Conservation (phyloP, 2,113 vertebrate genomes). For the Archocentrus centrarchus region DNA sequence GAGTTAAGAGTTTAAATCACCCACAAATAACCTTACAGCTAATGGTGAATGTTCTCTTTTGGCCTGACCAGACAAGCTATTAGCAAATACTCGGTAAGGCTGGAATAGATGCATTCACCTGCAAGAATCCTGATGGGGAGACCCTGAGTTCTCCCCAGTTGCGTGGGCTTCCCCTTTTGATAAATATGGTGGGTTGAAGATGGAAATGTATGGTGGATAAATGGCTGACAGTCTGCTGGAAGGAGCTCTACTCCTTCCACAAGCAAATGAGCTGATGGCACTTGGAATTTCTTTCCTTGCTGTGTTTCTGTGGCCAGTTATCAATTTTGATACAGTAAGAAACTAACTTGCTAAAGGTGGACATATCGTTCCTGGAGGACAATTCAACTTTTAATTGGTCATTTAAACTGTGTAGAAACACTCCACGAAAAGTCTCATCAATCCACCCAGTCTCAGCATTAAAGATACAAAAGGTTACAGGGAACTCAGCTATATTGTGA, state of each 20-base stretch:
- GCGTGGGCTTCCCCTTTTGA: too few relatives aligned
- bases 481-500: neutral
- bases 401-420: neutral
- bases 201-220: neutral
- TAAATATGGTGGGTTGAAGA: neutral
- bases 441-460: neutral
- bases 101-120: neutral
- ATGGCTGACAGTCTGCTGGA: too few relatives aligned
- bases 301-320: neutral
- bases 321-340: neutral
- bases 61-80: neutral
- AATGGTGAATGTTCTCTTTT: neutral
- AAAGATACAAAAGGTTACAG: neutral
- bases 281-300: too few relatives aligned
- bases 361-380: fast-evolving
- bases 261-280: too few relatives aligned
- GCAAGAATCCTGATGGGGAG: neutral
- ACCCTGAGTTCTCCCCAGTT: too few relatives aligned
- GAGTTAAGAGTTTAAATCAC: neutral
- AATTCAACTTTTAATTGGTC: neutral
- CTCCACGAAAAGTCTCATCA: neutral
- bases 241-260: too few relatives aligned
- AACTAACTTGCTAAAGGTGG: neutral
- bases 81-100: neutral
- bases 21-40: neutral